Percentiles rank a stretch among this genome's conserved stretches.
These are phyloP conservation scores for Pseudolaguvia tuberculata DNA, from an alignment of 2,113 vertebrate species.

Conservation along the genomic window DNA sequence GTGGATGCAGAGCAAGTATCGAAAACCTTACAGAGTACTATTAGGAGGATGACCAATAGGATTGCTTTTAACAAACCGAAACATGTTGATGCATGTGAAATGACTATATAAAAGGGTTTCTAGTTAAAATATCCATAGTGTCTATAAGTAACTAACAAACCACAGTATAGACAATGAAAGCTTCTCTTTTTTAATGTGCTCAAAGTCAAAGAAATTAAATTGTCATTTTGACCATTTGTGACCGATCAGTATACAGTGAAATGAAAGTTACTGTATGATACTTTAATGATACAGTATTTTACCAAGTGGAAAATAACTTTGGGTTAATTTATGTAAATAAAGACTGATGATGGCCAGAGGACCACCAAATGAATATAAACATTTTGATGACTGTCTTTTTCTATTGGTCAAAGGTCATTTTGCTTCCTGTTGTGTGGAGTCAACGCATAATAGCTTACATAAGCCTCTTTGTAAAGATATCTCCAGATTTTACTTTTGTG, in stretches of 20 bases:
- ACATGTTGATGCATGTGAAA: neutral
- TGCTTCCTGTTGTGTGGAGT: neutral
- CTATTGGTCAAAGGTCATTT: neutral
- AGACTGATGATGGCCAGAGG: neutral
- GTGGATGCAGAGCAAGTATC: constrained; percentile 92
- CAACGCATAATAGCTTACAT: neutral
- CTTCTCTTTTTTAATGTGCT: no score
- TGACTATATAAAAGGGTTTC: neutral
- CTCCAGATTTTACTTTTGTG: neutral
- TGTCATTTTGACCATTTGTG: no score
- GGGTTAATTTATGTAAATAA: constrained; percentile 14
- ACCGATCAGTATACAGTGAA: no score
- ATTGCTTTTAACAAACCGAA: neutral
- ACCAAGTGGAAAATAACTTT: neutral
- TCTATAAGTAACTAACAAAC: neutral
- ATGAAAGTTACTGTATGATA: neutral
- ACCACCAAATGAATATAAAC: neutral
- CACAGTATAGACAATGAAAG: no score
- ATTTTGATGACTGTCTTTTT: no score
- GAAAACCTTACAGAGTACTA: constrained; percentile 62
- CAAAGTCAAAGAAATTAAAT: no score
- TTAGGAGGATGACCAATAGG: neutral
- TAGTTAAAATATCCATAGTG: neutral
- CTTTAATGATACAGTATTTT: neutral
- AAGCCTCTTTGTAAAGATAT: neutral